Conservation (phyloP, 2,888 invertebrate genomes). For the Lingula anatina region DNA sequence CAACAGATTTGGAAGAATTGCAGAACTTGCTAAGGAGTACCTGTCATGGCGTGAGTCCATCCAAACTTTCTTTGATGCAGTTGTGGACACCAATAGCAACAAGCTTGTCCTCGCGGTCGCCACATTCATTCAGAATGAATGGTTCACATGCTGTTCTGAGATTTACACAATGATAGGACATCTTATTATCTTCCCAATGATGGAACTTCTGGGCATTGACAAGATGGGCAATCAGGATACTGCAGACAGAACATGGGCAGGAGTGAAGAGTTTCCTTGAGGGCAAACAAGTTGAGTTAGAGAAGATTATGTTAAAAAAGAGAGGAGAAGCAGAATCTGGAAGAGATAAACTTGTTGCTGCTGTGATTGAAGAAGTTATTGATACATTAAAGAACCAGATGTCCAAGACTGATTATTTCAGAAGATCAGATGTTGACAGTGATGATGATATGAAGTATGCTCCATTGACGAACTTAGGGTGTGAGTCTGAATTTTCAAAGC, state of each 20-base stretch:
- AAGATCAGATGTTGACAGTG: too few species aligned
- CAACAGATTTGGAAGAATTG: not conserved
- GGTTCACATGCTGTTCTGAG: slow-evolving; percentile 2
- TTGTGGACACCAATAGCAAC: not conserved
- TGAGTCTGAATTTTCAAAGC: too few species aligned
- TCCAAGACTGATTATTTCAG: too few species aligned
- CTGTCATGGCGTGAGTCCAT: not conserved
- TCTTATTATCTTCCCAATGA: not conserved
- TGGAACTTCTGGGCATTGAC: not conserved
- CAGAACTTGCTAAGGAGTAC: not conserved
- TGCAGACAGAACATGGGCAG: not conserved
- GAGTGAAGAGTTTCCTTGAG: not conserved
- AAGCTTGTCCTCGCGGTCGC: not conserved
- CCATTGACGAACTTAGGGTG: too few species aligned
- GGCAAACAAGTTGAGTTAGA: not conserved
- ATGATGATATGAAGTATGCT: too few species aligned
- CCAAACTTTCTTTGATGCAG: not conserved
- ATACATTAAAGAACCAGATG: too few species aligned
- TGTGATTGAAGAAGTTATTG: too few species aligned
- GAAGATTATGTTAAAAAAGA: too few species aligned
- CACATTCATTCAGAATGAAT: not conserved
- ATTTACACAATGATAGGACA: not conserved
- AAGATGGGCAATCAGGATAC: not conserved
- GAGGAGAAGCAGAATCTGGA: too few species aligned
- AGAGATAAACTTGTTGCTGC: too few species aligned